Evolutionary conservation across 2,113 vertebrate genomes (phyloP).

Genomic region (Gorsachius goisagi): DNA sequence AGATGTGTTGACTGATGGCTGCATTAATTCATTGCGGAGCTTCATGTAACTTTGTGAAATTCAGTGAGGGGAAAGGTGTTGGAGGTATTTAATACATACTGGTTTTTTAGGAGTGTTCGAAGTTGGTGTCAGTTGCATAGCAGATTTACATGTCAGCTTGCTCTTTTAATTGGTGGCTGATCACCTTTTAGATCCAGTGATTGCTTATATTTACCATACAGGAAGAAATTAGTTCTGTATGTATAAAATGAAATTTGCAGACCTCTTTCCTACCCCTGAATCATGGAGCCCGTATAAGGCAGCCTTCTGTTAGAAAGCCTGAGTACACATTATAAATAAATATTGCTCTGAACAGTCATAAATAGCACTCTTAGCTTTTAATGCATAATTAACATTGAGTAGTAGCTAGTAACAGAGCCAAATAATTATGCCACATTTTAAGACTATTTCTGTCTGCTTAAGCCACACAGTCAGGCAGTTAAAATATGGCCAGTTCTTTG

Average conservation of each 20-base stretch:
- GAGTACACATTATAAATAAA: slow-evolving; percentile 34
- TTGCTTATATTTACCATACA: neutral
- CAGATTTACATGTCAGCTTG: neutral
- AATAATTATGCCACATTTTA: slow-evolving; percentile 63
- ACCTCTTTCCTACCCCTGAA: neutral
- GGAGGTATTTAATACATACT: neutral
- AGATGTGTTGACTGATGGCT: neutral
- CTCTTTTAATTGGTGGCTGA: neutral
- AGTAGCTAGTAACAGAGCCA: slow-evolving; percentile 20
- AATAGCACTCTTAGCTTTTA: slow-evolving; percentile 63
- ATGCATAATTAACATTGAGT: slow-evolving; percentile 69
- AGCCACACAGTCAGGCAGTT: slow-evolving; percentile 20
- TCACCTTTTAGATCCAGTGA: neutral
- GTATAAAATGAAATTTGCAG: neutral
- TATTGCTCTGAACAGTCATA: slow-evolving; percentile 49
- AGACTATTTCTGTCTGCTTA: slow-evolving; percentile 35
- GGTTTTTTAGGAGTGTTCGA: neutral
- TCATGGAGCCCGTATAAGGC: neutral
- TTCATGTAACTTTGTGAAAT: neutral
- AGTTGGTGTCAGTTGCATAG: neutral
- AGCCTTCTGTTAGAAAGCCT: neutral
- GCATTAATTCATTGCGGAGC: neutral
- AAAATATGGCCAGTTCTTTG: slow-evolving; percentile 39
- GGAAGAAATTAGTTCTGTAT: neutral
- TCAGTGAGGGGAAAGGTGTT: neutral